A percentile compares a stretch with the other conserved stretches of the same genome.
phyloP scores from a whole-genome alignment of 2,113 vertebrate genomes.

The Gymnogyps californianus region DNA sequence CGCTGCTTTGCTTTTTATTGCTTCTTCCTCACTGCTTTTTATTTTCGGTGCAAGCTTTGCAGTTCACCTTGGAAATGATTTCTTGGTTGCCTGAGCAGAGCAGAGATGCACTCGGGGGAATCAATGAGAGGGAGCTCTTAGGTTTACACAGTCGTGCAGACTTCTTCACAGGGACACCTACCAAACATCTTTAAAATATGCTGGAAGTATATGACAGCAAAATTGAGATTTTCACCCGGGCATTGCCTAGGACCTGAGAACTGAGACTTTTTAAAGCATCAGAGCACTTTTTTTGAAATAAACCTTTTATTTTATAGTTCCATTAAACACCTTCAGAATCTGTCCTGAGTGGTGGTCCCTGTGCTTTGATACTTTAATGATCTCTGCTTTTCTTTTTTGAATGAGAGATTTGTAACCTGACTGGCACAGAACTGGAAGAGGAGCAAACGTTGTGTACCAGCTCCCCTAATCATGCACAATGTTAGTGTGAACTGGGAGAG shows the following conservation, averaged over 20 bases:
- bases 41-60: not conserved
- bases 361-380: not conserved
- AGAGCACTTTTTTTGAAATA: not conserved
- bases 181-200: not conserved
- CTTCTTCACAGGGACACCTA: not conserved
- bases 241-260: not conserved
- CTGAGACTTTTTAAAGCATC: not conserved
- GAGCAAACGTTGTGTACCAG: not conserved
- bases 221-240: not conserved
- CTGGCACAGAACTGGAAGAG: not conserved
- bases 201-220: not conserved
- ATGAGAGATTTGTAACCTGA: not conserved
- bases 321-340: not conserved
- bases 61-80: not conserved
- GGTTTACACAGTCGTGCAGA: not conserved
- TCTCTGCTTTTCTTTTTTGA: not conserved
- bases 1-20: conserved; percentile 26
- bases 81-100: not conserved
- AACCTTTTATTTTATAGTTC: not conserved
- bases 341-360: not conserved
- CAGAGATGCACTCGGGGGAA: not conserved
- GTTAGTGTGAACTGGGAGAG: not conserved
- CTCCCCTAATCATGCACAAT: not conserved
- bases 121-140: not conserved
- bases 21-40: not conserved